Base-by-base conservation (phyloP, 2,888 invertebrate genomes). In the Apotomis turbidana region DNA sequence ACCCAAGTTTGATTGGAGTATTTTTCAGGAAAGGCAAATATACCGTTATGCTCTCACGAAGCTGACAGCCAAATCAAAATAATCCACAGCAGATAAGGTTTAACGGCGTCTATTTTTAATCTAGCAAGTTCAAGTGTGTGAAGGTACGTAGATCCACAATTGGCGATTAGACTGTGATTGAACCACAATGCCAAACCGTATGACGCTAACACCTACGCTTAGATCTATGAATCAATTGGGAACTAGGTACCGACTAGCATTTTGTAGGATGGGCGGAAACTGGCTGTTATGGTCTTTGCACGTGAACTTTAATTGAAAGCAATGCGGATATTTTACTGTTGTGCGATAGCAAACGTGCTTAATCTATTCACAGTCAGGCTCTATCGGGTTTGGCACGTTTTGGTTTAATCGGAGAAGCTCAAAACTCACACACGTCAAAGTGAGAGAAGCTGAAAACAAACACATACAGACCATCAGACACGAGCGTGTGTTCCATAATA, bases 201-300 rank as follows among this genome's bases (percentile, higher is more conserved):
- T 58, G 58, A 38, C 58, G 58, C 38, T n/a, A 27, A 58, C 58
- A 38, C 58, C 58, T 58, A 58, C 58, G 58, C 58, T 58, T 58
- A 38, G 58, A 58, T 58, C 58, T 58, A 58, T 58, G 58, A 58
- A 38, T 58, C 58, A 58, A 58, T 58, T 58, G 58, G 58, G 58
- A 58, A 38, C 58, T 58, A 38, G 38, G 58, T 8, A 58, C 38
- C 38, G 38, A 38, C 57, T 36, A 9, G 38, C 38, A 38, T 58
- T 58, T 58, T 12, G 58, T 38, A 12, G 58, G 36, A 58, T 38
- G 58, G 58, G 38, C 58, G 58, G 58, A 58, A 58, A 38, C n/a
- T 58, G 58, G 36, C 58, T 38, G 58, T 58, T 58, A 36, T 10
- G 36, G 38, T 38, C 38, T 58, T 58, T n/a, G 38, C 58, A 12